phyloP scores from a whole-genome alignment of 2,797 vertebrate species.

The Emys orbicularis region DNA sequence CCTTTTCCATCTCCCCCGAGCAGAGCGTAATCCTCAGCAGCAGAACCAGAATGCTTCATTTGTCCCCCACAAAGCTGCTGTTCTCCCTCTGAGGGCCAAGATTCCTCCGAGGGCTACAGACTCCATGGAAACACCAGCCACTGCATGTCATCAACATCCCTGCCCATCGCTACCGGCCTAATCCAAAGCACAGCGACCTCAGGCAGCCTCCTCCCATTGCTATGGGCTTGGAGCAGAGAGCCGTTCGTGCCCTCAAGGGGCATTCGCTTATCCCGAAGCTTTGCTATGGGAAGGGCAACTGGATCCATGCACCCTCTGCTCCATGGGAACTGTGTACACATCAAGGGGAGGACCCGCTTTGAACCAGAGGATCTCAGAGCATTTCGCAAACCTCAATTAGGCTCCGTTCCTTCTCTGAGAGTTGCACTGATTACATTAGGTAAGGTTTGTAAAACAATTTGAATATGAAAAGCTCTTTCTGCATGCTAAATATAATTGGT shows the following conservation, averaged over 20 bases:
- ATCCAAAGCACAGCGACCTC: neutral
- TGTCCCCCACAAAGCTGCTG: neutral
- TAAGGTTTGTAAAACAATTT: neutral
- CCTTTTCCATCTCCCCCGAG: neutral
- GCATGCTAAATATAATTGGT: accelerated
- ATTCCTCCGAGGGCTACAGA: neutral
- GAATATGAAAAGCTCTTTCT: neutral
- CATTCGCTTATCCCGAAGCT: too few species aligned
- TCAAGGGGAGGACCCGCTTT: too few species aligned
- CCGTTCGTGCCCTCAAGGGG: too few species aligned
- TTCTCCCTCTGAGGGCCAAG: neutral
- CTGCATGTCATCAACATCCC: neutral
- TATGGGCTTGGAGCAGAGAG: neutral
- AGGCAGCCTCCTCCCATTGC: neutral
- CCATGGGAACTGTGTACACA: neutral
- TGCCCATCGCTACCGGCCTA: neutral
- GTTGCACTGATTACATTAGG: accelerated
- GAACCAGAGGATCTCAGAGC: neutral
- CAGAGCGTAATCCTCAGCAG: neutral
- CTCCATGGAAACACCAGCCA: neutral
- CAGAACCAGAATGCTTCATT: neutral
- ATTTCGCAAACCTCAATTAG: neutral
- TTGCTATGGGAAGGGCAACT: too few species aligned
- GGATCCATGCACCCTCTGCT: accelerated
- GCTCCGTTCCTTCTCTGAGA: accelerated